Conservation (phyloP, 2,888 invertebrate genomes). For the Lochmaea crataegi region DNA sequence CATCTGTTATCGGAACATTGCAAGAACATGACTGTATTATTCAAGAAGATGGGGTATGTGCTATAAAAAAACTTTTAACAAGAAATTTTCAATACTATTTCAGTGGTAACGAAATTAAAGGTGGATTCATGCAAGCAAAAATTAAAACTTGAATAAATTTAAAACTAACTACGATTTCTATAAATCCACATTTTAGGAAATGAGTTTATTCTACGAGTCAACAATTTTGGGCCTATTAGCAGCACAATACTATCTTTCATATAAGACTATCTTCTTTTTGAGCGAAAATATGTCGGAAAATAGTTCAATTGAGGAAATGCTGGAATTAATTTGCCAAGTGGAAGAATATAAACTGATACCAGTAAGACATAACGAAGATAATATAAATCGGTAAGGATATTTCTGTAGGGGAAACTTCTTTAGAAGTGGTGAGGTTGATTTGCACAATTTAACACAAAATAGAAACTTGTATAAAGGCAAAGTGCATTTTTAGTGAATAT, state of each 20-base stretch:
- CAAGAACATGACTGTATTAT: conserved; percentile 80
- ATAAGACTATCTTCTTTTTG: conserved; percentile 91
- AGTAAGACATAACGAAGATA: conserved; percentile 97
- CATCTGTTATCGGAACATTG: conserved; percentile 80
- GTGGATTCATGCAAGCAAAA: too few species aligned
- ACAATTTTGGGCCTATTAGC: conserved; percentile 93
- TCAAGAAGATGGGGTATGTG: conserved; percentile 73
- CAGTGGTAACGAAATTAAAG: too few species aligned
- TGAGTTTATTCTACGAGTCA: conserved; percentile 67
- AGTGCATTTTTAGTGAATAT: too few species aligned
- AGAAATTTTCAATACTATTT: too few species aligned
- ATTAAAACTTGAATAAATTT: too few species aligned
- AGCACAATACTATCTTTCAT: conserved; percentile 96
- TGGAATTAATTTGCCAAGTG: conserved; percentile 84
- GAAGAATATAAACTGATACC: conserved; percentile 94
- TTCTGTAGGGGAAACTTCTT: too few species aligned
- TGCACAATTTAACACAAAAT: too few species aligned
- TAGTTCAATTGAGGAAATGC: conserved; percentile 76
- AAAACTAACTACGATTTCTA: too few species aligned
- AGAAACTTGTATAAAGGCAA: too few species aligned
- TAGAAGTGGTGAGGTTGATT: too few species aligned
- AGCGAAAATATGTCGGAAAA: conserved; percentile 74
- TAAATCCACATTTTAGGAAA: conserved; percentile 65
- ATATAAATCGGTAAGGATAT: conserved; percentile 79
- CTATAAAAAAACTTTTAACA: not conserved